Evolutionary conservation across 2,797 vertebrate genomes (phyloP), one percentile per base, ranked within the genome.

Genomic region (Myoxocephalus aenaeus): DNA sequence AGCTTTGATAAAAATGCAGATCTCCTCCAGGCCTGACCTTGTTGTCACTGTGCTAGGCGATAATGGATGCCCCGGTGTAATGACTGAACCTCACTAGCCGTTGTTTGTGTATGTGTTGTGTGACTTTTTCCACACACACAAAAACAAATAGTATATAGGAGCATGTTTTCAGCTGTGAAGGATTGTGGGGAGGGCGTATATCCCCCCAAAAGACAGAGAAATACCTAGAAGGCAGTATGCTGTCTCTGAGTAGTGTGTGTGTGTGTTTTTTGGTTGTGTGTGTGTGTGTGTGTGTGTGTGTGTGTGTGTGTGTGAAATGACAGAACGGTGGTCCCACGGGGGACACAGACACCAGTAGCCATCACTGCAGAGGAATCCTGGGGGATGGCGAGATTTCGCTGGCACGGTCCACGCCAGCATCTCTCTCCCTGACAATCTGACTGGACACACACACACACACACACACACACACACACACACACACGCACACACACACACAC

Each of bases 1-100:
- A 85, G 59, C 64, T 80, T 75, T 84, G 85, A 86, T 70, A 86
- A 83, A 83, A 90, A 87, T 81, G 81, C 84, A 82, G 79, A 89
- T 87, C 75, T 83, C 82, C 85, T 82, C 22, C 1, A 86, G 77
- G 80, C 83, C 50, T 82, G 79, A 89, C 86, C 88, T 83, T 88
- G 77, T 81, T 87, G 81, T 83, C 77, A 74, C 46, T 71, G 71
- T 69, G 69, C 79, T 9, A 75, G 71, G 66, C 72, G 66, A 68
- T 83, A 88, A 87, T 81, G 72, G 79, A 90, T 86, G 75, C 58
- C 65, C 51, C 25, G 32, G 57, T 13, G 73, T 36, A 62, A 59
- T 62, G 80, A 56, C 70, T 62, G 68, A 68, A 79, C 59, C 62
- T 38, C 56, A 69, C 56, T 62, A 72, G 74, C 61, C 57, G 51